A percentile compares a stretch with the other conserved stretches of the same genome.
phyloP scores from a whole-genome alignment of 2,797 vertebrate genomes.

The Malurus splendens region DNA sequence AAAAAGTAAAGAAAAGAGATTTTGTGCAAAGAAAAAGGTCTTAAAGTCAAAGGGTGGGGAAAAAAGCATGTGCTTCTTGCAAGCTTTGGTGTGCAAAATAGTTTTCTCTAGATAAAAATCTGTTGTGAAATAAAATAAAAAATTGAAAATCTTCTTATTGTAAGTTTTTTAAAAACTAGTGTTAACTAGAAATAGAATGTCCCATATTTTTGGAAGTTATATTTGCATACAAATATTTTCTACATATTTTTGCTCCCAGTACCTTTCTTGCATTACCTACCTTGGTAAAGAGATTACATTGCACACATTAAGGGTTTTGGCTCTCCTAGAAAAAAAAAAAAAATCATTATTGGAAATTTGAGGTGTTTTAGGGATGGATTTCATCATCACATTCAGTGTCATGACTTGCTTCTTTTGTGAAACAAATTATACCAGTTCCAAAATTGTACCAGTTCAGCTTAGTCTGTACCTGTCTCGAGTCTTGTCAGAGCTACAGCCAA shows the following conservation, averaged over 20 bases:
- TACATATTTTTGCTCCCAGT: background rate
- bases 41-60: background rate
- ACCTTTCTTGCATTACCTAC: background rate
- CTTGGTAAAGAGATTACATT: background rate
- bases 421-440: background rate
- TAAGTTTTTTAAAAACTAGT: background rate
- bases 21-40: background rate
- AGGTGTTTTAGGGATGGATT: background rate
- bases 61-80: background rate
- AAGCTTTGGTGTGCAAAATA: background rate
- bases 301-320: background rate
- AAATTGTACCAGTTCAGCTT: background rate
- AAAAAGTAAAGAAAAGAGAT: background rate
- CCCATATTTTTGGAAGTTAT: background rate
- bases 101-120: background rate
- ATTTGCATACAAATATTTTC: background rate
- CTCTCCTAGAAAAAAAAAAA: background rate
- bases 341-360: background rate
- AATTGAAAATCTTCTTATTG: background rate
- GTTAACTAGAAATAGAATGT: background rate
- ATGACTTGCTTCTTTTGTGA: background rate
- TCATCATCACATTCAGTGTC: background rate
- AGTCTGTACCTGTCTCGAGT: accelerated
- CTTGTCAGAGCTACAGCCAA: background rate
- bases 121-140: background rate